These are phyloP conservation scores for Aphelinus certus DNA, from an alignment of 1,140 invertebrate species.

Conservation along the genomic window DNA sequence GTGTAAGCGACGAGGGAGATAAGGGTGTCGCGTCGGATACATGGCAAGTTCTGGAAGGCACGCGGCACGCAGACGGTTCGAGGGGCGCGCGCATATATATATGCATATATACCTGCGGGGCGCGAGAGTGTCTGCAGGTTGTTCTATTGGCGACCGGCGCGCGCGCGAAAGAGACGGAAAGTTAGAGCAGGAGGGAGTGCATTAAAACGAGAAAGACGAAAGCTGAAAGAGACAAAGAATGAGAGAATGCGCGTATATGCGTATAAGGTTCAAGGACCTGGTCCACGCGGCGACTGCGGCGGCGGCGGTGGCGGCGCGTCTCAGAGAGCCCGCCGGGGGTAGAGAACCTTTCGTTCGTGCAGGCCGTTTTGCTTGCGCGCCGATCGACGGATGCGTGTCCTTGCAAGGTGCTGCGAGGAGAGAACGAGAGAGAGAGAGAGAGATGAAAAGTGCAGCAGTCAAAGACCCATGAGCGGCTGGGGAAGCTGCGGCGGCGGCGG, in stretches of 20 bases:
- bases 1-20: no score
- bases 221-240: constrained; percentile 34
- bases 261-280: constrained; percentile 39
- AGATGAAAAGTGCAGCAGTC: constrained; percentile 28
- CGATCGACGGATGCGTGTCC: constrained; percentile 37
- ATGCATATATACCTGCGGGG: background rate
- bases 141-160: no score
- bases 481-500: no score
- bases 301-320: background rate
- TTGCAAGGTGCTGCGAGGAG: constrained; percentile 42
- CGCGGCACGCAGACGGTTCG: no score
- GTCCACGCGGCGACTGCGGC: constrained; percentile 1
- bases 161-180: constrained; percentile 12
- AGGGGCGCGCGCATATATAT: no score
- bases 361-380: background rate
- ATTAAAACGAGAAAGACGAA: constrained; percentile 28
- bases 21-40: no score
- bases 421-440: constrained; percentile 13
- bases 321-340: constrained; percentile 16
- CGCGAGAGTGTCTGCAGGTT: no score
- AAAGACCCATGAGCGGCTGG: constrained; percentile 9
- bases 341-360: constrained; percentile 36
- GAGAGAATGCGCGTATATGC: constrained; percentile 27
- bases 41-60: no score
- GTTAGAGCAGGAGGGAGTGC: background rate